Conservation (phyloP, 2,888 invertebrate species). For the Syrphus vitripennis region DNA sequence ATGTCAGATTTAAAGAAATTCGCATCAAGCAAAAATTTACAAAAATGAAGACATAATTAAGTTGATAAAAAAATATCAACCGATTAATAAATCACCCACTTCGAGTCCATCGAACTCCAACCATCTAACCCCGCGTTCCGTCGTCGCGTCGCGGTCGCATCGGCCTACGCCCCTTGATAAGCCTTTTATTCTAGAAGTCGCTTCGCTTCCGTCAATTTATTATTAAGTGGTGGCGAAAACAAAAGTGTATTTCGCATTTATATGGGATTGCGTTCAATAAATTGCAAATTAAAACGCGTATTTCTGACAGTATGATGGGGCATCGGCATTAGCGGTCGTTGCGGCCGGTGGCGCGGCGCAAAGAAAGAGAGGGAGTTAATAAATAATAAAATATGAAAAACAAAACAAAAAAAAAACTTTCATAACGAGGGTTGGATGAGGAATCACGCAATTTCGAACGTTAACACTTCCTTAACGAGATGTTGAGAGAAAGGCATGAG, state of each 20-base stretch:
- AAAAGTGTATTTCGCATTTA: slow-evolving; percentile 36
- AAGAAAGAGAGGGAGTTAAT: not conserved
- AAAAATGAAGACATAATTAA: not conserved
- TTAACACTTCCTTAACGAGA: slow-evolving; percentile 36
- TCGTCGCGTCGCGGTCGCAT: too few relatives aligned
- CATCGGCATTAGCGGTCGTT: not conserved
- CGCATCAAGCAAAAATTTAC: not conserved
- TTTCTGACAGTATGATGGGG: not conserved
- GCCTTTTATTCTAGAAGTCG: not conserved
- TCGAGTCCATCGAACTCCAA: slow-evolving; percentile 38
- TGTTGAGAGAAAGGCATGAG: not conserved
- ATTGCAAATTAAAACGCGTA: slow-evolving; percentile 57
- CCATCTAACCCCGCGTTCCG: not conserved
- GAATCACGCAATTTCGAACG: slow-evolving; percentile 14
- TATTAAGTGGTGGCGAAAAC: slow-evolving; percentile 8
- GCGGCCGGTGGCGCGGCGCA: not conserved
- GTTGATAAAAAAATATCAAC: not conserved
- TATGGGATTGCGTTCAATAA: slow-evolving; percentile 46
- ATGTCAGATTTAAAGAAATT: slow-evolving; percentile 1
- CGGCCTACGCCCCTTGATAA: not conserved
- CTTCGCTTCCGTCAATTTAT: slow-evolving; percentile 42
- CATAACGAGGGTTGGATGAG: not conserved
- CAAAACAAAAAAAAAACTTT: slow-evolving; percentile 10
- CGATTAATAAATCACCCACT: slow-evolving; percentile 43
- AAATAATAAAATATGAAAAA: slow-evolving; percentile 28